phyloP scores from a whole-genome alignment of 2,888 invertebrate species.

The Synanthedon myopaeformis region DNA sequence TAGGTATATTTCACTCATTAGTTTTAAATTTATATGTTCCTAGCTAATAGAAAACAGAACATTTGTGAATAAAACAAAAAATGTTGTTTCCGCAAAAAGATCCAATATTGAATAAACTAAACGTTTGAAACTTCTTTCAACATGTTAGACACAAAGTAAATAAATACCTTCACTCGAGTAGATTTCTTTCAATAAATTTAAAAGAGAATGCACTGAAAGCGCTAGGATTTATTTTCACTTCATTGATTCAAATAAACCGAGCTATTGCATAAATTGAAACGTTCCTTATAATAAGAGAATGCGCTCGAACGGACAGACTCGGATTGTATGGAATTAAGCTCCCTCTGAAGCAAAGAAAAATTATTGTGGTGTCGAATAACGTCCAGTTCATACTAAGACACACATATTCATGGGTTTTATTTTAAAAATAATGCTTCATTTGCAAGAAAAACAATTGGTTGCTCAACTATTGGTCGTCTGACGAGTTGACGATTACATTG shows the following conservation, averaged over 20 bases:
- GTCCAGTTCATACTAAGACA: conserved; percentile 8
- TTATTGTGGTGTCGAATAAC: conserved; percentile 13
- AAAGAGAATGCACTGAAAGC: conserved; percentile 17
- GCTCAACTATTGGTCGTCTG: too few species aligned
- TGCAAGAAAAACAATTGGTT: too few species aligned
- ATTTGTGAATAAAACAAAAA: too few species aligned
- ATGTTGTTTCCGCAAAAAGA: too few species aligned
- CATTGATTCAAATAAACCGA: conserved; percentile 32
- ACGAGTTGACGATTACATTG: too few species aligned
- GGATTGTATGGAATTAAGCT: conserved; percentile 15
- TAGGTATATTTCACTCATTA: too few species aligned
- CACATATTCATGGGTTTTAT: not conserved
- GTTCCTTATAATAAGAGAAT: conserved; percentile 20
- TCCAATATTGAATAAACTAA: too few species aligned
- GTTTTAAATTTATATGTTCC: too few species aligned
- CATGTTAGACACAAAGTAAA: not conserved
- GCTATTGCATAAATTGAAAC: conserved; percentile 32
- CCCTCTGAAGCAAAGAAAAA: conserved; percentile 15
- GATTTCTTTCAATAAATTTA: conserved; percentile 3
- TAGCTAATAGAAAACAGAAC: too few species aligned
- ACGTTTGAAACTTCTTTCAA: not conserved
- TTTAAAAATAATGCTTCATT: not conserved
- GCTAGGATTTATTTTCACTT: conserved; percentile 22
- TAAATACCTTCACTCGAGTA: not conserved
- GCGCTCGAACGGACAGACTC: conserved; percentile 9